Evolutionary conservation across 92 coral and sea anemone species (phyloP).

Genomic region (Paramuricea clavata): DNA sequence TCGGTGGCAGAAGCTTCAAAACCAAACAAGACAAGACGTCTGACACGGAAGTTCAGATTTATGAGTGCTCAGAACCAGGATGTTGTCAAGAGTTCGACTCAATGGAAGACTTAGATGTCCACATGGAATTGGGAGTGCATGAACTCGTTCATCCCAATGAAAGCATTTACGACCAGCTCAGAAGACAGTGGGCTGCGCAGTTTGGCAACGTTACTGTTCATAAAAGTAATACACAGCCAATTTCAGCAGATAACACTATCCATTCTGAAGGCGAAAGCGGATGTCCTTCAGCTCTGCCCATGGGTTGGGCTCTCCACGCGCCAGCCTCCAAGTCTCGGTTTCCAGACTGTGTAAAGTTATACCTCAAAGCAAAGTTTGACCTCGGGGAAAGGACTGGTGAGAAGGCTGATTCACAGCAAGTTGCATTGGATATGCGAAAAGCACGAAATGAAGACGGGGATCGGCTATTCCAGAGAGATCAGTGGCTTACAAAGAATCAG

Average conservation of each 20-base stretch:
- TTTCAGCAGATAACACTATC: neutral
- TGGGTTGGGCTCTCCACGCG: constrained; percentile 77
- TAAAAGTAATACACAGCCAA: constrained; percentile 1
- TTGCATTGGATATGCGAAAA: constrained; percentile 72
- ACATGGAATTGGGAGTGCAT: neutral
- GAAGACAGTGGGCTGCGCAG: constrained; percentile 5
- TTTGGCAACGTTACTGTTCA: neutral
- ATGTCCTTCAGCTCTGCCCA: constrained; percentile 40
- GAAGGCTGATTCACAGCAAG: constrained; percentile 73
- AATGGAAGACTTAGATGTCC: constrained; percentile 1
- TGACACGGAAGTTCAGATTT: neutral
- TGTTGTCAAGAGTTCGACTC: neutral
- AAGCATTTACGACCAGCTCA: constrained; percentile 9
- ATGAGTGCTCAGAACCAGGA: neutral
- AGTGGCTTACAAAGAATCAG: constrained; percentile 75
- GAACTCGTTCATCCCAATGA: constrained; percentile 2
- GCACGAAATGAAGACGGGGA: constrained; percentile 64
- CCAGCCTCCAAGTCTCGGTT: constrained; percentile 65
- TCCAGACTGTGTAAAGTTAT: constrained; percentile 54
- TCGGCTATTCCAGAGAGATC: constrained; percentile 67
- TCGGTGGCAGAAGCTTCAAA: constrained; percentile 1
- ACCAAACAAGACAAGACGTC: neutral
- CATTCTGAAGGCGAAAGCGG: constrained; percentile 4
- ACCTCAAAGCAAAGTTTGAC: constrained; percentile 67
- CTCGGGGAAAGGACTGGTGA: constrained; percentile 65